These are phyloP conservation scores for Blastomussa wellsi DNA, from an alignment of 92 coral and sea anemone species.

Conservation along the genomic window DNA sequence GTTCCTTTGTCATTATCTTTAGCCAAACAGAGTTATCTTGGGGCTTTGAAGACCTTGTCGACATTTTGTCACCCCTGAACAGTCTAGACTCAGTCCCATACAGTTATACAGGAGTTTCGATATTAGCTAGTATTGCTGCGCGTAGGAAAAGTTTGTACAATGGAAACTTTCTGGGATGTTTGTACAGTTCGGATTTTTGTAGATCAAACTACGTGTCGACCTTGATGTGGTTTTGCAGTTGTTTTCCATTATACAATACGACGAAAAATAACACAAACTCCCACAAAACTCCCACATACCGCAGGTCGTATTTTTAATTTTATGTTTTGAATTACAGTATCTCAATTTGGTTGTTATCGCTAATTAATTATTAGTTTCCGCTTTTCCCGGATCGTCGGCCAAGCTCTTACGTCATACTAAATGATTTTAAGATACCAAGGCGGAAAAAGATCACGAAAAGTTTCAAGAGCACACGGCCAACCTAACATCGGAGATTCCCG, in stretches of 20 bases:
- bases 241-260: neutral
- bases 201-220: neutral
- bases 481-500: conserved; percentile 19
- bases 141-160: neutral
- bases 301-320: neutral
- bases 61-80: neutral
- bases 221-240: neutral
- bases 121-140: neutral
- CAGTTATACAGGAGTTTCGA: neutral
- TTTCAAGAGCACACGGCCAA: neutral
- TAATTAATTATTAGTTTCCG: neutral
- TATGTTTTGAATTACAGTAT: conserved; percentile 6
- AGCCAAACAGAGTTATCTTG: neutral
- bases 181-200: neutral
- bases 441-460: conserved; percentile 4
- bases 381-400: neutral
- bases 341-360: conserved; percentile 25
- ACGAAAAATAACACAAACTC: neutral
- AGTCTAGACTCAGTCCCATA: neutral
- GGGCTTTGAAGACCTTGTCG: neutral
- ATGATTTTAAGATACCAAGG: conserved; percentile 14
- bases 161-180: neutral
- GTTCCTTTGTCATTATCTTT: neutral
- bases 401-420: neutral
- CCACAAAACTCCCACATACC: conserved; percentile 26